phyloP scores from a whole-genome alignment of 2,888 invertebrate species.

The Ichneumoninae sp. region DNA sequence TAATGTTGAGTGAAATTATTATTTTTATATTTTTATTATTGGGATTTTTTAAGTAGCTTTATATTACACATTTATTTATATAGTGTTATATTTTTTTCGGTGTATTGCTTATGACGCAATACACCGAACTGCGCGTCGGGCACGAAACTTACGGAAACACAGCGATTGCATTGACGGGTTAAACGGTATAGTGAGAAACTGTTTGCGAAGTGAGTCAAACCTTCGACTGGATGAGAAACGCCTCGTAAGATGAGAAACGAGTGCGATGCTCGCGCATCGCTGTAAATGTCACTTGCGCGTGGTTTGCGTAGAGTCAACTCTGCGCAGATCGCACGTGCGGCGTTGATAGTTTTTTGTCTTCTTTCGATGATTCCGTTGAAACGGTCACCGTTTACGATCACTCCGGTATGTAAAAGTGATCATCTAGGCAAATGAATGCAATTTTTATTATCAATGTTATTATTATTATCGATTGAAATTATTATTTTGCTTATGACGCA shows the following conservation, averaged over 20 bases:
- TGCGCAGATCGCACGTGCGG: conserved; percentile 12
- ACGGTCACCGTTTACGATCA: background rate
- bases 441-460: background rate
- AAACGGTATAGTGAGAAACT: background rate
- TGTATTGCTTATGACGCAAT: too few species aligned
- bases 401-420: conserved; percentile 28
- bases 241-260: too few species aligned
- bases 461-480: background rate
- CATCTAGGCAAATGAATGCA: background rate
- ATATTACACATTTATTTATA: too few species aligned
- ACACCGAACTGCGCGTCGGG: too few species aligned
- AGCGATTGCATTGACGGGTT: too few species aligned
- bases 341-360: background rate
- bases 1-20: too few species aligned
- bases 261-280: background rate
- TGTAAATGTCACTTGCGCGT: conserved; percentile 3
- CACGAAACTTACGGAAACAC: too few species aligned
- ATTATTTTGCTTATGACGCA: background rate
- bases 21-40: too few species aligned
- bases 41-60: too few species aligned
- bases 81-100: too few species aligned
- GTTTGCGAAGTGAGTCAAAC: background rate
- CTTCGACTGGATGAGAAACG: background rate
- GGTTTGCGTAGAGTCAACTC: background rate
- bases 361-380: conserved; percentile 55